These are phyloP conservation scores for Pachydiplax longipennis DNA, from an alignment of 2,888 invertebrate genomes.

Conservation along the genomic window DNA sequence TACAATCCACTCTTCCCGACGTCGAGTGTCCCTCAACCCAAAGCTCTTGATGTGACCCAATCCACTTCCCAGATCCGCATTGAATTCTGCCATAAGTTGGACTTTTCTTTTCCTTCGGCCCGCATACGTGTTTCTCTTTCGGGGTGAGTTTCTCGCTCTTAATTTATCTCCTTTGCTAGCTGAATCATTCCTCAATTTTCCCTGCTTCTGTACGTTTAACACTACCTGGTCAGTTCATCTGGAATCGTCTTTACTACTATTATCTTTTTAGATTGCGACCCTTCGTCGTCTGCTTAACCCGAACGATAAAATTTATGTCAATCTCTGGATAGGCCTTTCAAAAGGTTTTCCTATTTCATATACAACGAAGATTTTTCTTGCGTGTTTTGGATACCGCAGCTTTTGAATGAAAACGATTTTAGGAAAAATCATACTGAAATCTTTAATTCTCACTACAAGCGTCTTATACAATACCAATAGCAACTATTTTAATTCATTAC, in stretches of 20 bases:
- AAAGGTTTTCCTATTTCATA: too few relatives aligned
- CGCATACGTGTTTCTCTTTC: background rate
- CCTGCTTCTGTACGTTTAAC: background rate
- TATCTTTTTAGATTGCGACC: too few relatives aligned
- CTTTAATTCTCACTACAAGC: too few relatives aligned
- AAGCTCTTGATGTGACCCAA: background rate
- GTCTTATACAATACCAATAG: too few relatives aligned
- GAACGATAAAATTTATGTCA: too few relatives aligned
- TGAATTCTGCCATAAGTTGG: background rate
- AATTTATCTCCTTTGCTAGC: background rate
- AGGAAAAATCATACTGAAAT: too few relatives aligned
- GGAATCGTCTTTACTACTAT: background rate
- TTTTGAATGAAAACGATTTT: too few relatives aligned
- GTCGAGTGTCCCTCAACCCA: background rate
- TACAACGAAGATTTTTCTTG: too few relatives aligned
- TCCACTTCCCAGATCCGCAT: background rate
- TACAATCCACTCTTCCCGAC: background rate
- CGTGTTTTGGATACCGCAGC: too few relatives aligned
- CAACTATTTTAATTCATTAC: too few relatives aligned
- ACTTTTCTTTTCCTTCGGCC: background rate
- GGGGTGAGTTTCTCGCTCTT: background rate
- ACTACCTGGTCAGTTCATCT: background rate
- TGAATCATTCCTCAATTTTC: background rate
- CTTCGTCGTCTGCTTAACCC: too few relatives aligned
- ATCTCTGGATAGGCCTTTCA: too few relatives aligned